Evolutionary conservation across 2,113 vertebrate genomes (phyloP), one percentile per base, ranked within the genome.

Genomic region (Sinocyclocheilus maitianheensis): DNA sequence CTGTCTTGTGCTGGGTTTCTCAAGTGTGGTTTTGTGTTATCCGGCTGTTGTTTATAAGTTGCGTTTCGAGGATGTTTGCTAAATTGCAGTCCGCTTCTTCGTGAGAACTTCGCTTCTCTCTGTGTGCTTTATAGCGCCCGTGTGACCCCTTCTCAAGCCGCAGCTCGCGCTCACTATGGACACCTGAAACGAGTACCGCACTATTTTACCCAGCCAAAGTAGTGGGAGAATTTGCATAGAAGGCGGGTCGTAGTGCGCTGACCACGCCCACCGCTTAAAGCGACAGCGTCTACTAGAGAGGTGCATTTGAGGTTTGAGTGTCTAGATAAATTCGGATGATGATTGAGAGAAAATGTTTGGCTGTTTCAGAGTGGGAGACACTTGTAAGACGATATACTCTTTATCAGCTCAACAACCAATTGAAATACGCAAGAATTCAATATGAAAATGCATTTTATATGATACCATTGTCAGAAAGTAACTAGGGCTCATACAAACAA

Each of bases 261-360:
- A 90, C 91, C 93, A 90, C 94, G 92, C 95, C 94, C 18, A 10
- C 79, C 3, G 46, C 62, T 95, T 95, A 95, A 95, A 95, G 94
- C 55, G 3, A 76, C 94, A 93, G 92, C 3, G 4, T 85, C 30
- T 85, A 12, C 37, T 85, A 80, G 90, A 26, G 65, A 37, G 5
- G 6, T 30, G 6, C 26, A 30, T 51, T 83, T 26, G 67, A 48
- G 43, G 2, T 76, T 76, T 51, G 46, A n/a, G 4, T 11, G 30
- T 71, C 34, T 12, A 4, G 1, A 48, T n/a, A 14, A n/a, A 48
- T 46, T 14, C 12, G 12, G 48, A 18, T 30, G 48, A 30, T 77
- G 75, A 34, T 77, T 55, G 75, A 18, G 14, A 77, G 16, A 77
- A 75, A 1, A 14, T 14, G 9, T 26, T 24, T 75, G 14, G 22